phyloP scores from a whole-genome alignment of 2,797 vertebrate species.

The Limosa lapponica region DNA sequence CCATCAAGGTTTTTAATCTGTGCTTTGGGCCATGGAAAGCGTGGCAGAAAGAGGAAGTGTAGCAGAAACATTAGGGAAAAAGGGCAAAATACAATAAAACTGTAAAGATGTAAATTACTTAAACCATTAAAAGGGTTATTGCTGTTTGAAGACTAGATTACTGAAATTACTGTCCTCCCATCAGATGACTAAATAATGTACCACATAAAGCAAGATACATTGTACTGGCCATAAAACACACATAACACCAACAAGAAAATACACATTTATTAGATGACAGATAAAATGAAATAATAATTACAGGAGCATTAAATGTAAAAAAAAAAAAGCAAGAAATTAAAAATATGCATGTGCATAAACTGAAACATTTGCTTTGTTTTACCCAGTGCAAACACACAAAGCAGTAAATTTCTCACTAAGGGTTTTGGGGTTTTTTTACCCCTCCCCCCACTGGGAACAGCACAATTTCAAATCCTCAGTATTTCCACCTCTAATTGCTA shows the following conservation, averaged over 20 bases:
- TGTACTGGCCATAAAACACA: constrained; percentile 33
- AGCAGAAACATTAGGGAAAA: not conserved
- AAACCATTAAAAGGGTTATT: constrained; percentile 58
- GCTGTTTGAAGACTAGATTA: constrained; percentile 62
- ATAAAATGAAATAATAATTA: constrained; percentile 54
- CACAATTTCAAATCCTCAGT: constrained; percentile 76
- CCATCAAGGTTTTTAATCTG: not conserved
- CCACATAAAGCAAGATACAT: constrained; percentile 51
- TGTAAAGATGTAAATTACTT: not conserved
- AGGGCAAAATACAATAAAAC: not conserved
- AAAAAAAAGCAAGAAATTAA: not conserved
- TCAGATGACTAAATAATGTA: constrained; percentile 69
- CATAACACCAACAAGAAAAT: constrained; percentile 37
- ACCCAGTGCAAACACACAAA: constrained; percentile 26
- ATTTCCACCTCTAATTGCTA: constrained; percentile 82
- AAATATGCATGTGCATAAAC: not conserved
- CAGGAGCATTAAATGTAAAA: not conserved
- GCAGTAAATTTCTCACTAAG: constrained; percentile 40
- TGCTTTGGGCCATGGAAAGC: not conserved
- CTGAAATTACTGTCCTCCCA: constrained; percentile 64
- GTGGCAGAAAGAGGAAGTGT: not conserved
- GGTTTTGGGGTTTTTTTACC: not conserved
- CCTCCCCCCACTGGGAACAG: constrained; percentile 58
- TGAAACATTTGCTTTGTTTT: constrained; percentile 48
- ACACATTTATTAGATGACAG: constrained; percentile 54